Evolutionary conservation across 2,113 vertebrate species (phyloP).

Genomic region (Thamnophis sirtalis): DNA sequence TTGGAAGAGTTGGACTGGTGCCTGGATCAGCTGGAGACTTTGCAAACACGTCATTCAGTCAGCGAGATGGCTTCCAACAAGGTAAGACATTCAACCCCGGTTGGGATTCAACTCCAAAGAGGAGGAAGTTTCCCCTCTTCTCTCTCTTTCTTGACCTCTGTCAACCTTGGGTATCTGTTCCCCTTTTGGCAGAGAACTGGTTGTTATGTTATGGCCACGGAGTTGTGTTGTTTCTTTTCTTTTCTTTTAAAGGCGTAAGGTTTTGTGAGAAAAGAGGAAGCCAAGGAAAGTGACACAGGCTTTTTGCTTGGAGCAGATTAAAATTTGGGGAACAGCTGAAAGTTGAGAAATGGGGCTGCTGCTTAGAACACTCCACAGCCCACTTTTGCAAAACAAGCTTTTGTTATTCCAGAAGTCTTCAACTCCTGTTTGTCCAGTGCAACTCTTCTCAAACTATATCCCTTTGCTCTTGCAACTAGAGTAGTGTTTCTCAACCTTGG

Average conservation of each 20-base stretch:
- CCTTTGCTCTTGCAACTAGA: background rate
- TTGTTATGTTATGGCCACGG: background rate
- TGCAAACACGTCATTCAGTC: slow-evolving; percentile 81
- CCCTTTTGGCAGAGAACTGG: background rate
- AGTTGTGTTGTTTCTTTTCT: background rate
- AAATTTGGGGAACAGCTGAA: background rate
- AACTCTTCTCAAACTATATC: background rate
- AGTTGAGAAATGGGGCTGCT: background rate
- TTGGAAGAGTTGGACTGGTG: slow-evolving; percentile 96
- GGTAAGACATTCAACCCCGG: slow-evolving; percentile 43
- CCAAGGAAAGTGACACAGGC: background rate
- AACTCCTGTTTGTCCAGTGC: background rate
- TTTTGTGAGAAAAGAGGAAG: background rate
- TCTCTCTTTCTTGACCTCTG: background rate
- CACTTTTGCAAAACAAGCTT: background rate
- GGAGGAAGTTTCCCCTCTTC: too few species aligned
- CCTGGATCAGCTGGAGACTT: slow-evolving; percentile 89
- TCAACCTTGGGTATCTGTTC: background rate
- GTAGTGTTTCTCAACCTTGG: too few species aligned
- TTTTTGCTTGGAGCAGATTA: background rate
- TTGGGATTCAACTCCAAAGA: background rate
- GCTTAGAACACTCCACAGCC: background rate
- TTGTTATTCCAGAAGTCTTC: background rate
- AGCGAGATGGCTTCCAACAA: slow-evolving; percentile 78
- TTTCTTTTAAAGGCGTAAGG: background rate